phyloP scores from a whole-genome alignment of 2,797 vertebrate species.

The Semotilus atromaculatus region DNA sequence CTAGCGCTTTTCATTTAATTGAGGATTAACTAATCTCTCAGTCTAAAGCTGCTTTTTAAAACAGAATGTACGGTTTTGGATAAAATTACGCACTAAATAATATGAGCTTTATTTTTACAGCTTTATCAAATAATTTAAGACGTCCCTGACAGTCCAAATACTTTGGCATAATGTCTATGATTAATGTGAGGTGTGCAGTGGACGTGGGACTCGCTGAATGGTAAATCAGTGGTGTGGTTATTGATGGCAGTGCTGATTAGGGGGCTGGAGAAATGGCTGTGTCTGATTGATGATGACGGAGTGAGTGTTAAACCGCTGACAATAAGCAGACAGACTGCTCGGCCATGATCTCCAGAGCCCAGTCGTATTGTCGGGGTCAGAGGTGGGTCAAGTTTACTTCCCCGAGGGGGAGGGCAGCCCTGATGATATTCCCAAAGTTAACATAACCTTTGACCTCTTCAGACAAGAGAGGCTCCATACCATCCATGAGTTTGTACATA shows the following conservation, averaged over 20 bases:
- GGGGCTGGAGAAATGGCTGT: constrained; percentile 57
- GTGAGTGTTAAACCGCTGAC: constrained; percentile 42
- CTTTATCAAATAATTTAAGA: constrained; percentile 48
- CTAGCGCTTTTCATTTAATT: constrained; percentile 26
- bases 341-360: constrained; percentile 51
- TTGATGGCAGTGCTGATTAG: constrained; percentile 65
- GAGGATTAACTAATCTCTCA: constrained; percentile 29
- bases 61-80: background rate
- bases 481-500: constrained; percentile 1
- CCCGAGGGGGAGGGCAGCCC: constrained; percentile 46
- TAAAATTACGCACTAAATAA: background rate
- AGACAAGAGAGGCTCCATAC: constrained; percentile 8
- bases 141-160: constrained; percentile 31
- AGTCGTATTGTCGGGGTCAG: constrained; percentile 49
- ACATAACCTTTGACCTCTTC: constrained; percentile 61
- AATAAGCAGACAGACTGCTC: constrained; percentile 52
- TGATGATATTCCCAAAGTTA: constrained; percentile 49
- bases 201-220: constrained; percentile 59
- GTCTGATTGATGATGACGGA: constrained; percentile 67
- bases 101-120: constrained; percentile 13
- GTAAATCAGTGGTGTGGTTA: constrained; percentile 74
- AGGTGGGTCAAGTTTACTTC: constrained; percentile 61
- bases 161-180: constrained; percentile 52
- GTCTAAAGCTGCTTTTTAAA: constrained; percentile 20
- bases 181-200: constrained; percentile 53